Evolutionary conservation across 1,140 invertebrate genomes (phyloP).

Genomic region (Venustaconcha ellipsiformis): DNA sequence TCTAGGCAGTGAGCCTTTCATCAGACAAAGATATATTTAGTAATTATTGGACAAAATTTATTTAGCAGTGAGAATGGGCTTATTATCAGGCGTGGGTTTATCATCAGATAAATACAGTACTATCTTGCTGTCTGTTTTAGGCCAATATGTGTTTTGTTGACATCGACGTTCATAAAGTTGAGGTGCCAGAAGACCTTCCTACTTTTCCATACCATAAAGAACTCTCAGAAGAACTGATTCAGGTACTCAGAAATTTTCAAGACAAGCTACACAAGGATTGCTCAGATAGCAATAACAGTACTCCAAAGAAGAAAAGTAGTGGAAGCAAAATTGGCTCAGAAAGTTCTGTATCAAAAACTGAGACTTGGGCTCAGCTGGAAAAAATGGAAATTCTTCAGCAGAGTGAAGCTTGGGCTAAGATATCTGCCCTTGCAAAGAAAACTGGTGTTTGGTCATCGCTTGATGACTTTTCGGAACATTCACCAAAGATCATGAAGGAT

Average conservation of each 20-base stretch:
- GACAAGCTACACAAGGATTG: conserved; percentile 39
- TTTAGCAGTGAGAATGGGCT: neutral
- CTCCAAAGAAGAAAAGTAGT: conserved; percentile 35
- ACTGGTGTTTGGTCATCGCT: conserved; percentile 73
- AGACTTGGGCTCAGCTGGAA: conserved; percentile 53
- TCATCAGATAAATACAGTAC: conserved; percentile 4
- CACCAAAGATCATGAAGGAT: conserved; percentile 61
- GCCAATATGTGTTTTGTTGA: conserved; percentile 90
- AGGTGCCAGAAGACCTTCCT: conserved; percentile 95
- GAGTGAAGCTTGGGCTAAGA: conserved; percentile 80
- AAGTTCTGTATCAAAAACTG: conserved; percentile 16
- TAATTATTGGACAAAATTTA: no score
- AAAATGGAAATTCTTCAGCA: conserved; percentile 70
- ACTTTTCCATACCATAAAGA: conserved; percentile 90
- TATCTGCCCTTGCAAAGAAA: conserved; percentile 83
- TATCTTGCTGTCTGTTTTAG: conserved; percentile 38
- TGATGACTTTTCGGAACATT: conserved; percentile 52
- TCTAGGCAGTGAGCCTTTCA: no score
- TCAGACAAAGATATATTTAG: no score
- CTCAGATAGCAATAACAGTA: conserved; percentile 26
- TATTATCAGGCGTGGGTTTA: neutral
- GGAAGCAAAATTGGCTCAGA: conserved; percentile 26
- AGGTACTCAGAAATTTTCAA: conserved; percentile 78
- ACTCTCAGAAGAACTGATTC: conserved; percentile 86
- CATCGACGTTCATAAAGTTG: conserved; percentile 91